Conservation (phyloP, 2,888 invertebrate genomes). For the Andrena dorsata region DNA sequence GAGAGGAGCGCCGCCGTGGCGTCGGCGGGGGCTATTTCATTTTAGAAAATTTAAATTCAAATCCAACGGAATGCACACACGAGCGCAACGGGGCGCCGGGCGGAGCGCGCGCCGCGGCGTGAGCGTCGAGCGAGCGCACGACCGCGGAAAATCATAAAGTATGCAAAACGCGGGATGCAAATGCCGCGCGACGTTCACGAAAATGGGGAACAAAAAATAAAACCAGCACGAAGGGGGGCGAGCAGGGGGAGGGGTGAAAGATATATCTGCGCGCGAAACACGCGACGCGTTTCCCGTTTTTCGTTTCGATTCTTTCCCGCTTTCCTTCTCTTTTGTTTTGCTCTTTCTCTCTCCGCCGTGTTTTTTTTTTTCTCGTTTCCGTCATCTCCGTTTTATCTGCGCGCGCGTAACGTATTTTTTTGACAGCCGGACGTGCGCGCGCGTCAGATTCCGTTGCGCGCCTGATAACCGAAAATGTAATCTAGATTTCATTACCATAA, state of each 20-base stretch:
- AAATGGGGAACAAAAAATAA: constrained; percentile 1
- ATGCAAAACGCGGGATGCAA: constrained; percentile 83
- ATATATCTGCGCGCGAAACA: constrained; percentile 64
- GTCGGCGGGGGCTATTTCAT: constrained; percentile 55
- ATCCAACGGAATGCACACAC: constrained; percentile 58
- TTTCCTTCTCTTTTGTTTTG: neutral
- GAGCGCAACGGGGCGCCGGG: constrained; percentile 1
- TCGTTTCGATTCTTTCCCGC: neutral
- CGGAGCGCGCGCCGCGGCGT: constrained; percentile 1
- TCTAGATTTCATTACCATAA: constrained; percentile 73
- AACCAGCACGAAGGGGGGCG: neutral
- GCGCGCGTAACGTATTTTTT: constrained; percentile 23
- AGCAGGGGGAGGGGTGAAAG: neutral
- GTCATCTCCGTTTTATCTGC: constrained; percentile 10
- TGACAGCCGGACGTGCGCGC: constrained; percentile 39
- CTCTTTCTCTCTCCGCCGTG: neutral
- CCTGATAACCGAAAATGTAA: constrained; percentile 66
- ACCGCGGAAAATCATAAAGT: constrained; percentile 80
- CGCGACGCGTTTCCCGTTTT: constrained; percentile 48
- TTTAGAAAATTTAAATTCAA: constrained; percentile 73
- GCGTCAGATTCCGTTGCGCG: constrained; percentile 44
- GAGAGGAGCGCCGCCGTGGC: constrained; percentile 2
- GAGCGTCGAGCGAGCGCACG: constrained; percentile 57
- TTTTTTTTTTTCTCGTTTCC: neutral
- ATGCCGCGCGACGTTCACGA: constrained; percentile 75